These are phyloP conservation scores for Neopelma chrysocephalum DNA, from an alignment of 2,797 vertebrate genomes.

Conservation along the genomic window DNA sequence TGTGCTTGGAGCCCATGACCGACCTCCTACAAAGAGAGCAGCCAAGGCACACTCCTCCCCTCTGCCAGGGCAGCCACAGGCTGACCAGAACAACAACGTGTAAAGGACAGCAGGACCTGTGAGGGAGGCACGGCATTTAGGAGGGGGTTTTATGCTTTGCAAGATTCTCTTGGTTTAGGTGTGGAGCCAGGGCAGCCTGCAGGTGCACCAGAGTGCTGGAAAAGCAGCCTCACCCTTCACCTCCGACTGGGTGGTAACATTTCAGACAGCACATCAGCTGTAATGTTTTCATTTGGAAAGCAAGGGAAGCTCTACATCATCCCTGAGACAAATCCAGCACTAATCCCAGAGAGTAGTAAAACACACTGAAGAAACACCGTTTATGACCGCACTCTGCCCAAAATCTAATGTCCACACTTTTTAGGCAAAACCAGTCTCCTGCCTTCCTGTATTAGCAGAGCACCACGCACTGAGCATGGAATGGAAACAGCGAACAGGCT, in stretches of 20 bases:
- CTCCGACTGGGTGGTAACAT: background rate
- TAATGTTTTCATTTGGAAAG: background rate
- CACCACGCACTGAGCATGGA: no score
- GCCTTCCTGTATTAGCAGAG: background rate
- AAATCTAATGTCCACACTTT: background rate
- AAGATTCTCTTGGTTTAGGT: accelerated
- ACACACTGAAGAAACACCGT: background rate
- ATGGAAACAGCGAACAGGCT: background rate
- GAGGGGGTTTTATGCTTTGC: background rate
- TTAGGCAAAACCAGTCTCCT: background rate
- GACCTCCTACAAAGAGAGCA: background rate
- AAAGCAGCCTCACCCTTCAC: background rate
- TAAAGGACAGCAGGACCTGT: background rate
- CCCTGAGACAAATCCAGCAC: background rate
- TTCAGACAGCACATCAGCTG: background rate
- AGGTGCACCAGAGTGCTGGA: background rate
- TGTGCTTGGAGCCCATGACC: accelerated
- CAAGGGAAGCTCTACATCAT: background rate
- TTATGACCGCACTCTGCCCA: background rate
- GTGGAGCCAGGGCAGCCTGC: accelerated
- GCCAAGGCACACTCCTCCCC: background rate
- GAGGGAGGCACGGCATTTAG: background rate
- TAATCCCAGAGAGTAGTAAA: background rate
- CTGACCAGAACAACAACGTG: background rate
- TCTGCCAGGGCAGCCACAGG: background rate